These are phyloP conservation scores for Clarias magur DNA, from an alignment of 2,113 vertebrate genomes.

Conservation along the genomic window DNA sequence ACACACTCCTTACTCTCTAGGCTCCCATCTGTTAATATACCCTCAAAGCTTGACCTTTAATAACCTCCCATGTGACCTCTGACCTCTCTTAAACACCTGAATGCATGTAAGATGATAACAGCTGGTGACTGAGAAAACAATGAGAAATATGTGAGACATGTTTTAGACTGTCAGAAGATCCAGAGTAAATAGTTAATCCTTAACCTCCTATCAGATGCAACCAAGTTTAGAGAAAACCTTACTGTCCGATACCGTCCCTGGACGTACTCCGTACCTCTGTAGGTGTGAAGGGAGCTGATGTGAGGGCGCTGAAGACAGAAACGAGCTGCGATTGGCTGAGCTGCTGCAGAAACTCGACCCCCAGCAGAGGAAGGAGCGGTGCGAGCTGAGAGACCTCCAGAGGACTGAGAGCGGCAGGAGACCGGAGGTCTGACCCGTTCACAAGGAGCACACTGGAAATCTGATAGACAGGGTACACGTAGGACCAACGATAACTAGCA, in stretches of 20 bases:
- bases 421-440: slow-evolving; percentile 56
- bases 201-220: neutral
- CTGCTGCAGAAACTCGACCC: slow-evolving; percentile 67
- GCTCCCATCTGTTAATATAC: slow-evolving; percentile 50
- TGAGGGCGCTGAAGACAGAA: slow-evolving; percentile 58
- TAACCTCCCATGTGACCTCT: slow-evolving; percentile 7
- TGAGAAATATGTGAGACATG: neutral
- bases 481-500: neutral
- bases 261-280: slow-evolving; percentile 65
- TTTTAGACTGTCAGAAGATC: neutral
- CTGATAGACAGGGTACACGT: slow-evolving; percentile 49
- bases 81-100: slow-evolving; percentile 22
- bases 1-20: slow-evolving; percentile 15
- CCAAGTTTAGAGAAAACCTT: neutral
- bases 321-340: slow-evolving; percentile 66
- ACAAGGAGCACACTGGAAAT: slow-evolving; percentile 67
- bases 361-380: slow-evolving; percentile 69
- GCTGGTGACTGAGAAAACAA: neutral
- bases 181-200: neutral
- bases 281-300: slow-evolving; percentile 66
- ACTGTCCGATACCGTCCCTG: no score
- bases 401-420: slow-evolving; percentile 57
- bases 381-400: slow-evolving; percentile 61
- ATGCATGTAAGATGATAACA: neutral
- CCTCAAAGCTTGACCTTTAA: slow-evolving; percentile 2